Evolutionary conservation across 2,113 vertebrate genomes (phyloP).

Genomic region (Cephalopholis sonnerati): DNA sequence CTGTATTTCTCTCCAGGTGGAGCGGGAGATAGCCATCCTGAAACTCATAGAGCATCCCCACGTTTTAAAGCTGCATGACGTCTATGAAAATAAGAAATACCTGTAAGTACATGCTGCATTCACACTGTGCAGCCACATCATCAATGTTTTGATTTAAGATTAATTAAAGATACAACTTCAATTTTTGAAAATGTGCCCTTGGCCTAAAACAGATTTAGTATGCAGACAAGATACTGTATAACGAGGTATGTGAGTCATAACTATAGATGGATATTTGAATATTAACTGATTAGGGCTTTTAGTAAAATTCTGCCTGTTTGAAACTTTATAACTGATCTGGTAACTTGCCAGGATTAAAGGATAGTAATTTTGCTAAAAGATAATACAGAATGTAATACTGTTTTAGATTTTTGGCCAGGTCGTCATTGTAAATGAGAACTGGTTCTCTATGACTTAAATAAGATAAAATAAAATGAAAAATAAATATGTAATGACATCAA

Average conservation of each 20-base stretch:
- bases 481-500: no score
- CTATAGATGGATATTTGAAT: background rate
- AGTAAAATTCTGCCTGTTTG: background rate
- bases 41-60: conserved; percentile 99
- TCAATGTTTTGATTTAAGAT: no score
- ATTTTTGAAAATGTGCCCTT: background rate
- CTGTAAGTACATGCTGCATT: conserved; percentile 90
- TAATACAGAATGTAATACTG: no score
- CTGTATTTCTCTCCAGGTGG: conserved; percentile 87
- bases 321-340: background rate
- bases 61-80: conserved; percentile 98
- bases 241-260: background rate
- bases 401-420: no score
- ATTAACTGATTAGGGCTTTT: background rate
- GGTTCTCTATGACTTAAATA: no score
- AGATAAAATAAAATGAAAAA: no score
- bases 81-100: conserved; percentile 99
- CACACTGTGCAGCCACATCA: background rate
- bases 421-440: no score
- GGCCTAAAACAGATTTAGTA: no score
- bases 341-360: background rate
- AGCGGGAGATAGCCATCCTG: conserved; percentile 98
- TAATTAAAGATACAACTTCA: background rate
- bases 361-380: background rate
- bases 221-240: background rate